phyloP scores from a whole-genome alignment of 2,797 vertebrate genomes.

The Xenentodon cancila region DNA sequence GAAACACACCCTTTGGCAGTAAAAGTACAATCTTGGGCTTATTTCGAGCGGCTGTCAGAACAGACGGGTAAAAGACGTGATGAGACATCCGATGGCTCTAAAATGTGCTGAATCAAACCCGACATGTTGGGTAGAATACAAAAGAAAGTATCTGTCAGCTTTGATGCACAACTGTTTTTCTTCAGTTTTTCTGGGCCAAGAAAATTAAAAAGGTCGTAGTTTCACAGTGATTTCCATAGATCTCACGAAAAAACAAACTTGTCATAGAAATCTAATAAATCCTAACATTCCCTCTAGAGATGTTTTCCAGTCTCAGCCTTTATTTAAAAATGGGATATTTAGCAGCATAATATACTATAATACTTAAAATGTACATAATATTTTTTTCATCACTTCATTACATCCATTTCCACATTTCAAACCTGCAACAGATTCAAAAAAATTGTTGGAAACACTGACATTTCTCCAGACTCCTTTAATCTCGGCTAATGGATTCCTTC shows the following conservation, averaged over 20 bases:
- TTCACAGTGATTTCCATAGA: neutral
- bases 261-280: no score
- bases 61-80: constrained; percentile 19
- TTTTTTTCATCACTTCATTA: no score
- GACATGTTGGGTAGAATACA: constrained; percentile 18
- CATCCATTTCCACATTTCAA: no score
- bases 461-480: no score
- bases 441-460: no score
- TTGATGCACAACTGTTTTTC: neutral
- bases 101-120: constrained; percentile 23
- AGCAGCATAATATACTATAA: no score
- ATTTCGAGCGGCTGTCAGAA: constrained; percentile 17
- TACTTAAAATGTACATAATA: no score
- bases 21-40: constrained; percentile 23
- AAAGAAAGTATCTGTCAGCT: constrained; percentile 12
- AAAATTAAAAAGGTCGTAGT: constrained; percentile 1
- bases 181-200: constrained; percentile 20
- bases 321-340: no score
- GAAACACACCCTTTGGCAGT: constrained; percentile 45
- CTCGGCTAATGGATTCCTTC: no score
- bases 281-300: no score
- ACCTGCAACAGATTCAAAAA: no score
- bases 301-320: no score
- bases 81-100: constrained; percentile 16
- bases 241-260: neutral